phyloP scores from a whole-genome alignment of 2,113 vertebrate species.

The Triplophysa tibetana region DNA sequence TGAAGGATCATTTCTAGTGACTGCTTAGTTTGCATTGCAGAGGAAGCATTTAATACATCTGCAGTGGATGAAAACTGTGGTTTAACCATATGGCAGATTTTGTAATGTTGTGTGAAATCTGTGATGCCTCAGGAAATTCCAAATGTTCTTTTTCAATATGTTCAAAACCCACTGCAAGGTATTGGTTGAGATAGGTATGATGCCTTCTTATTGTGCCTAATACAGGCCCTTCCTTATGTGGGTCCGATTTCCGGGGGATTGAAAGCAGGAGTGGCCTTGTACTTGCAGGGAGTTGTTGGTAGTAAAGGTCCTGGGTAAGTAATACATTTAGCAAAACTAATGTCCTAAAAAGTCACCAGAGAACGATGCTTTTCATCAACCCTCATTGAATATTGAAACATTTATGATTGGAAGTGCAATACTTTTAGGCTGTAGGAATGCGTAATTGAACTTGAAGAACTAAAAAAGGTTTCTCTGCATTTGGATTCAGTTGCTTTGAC shows the following conservation, averaged over 20 bases:
- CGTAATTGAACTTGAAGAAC: rapidly evolving
- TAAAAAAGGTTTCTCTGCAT: not conserved
- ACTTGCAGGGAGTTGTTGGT: slow-evolving; percentile 4
- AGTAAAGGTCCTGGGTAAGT: not conserved
- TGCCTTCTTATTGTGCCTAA: not conserved
- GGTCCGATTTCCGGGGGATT: slow-evolving; percentile 11
- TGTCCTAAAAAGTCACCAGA: too few relatives aligned
- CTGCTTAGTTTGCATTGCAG: too few relatives aligned
- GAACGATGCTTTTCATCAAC: not conserved
- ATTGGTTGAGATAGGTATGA: not conserved
- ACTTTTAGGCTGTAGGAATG: not conserved
- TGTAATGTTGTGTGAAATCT: too few relatives aligned
- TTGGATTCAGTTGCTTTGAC: not conserved
- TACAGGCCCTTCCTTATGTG: slow-evolving; percentile 21
- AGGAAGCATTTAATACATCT: not conserved
- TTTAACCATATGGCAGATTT: too few relatives aligned
- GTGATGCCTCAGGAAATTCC: too few relatives aligned
- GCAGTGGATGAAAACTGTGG: too few relatives aligned
- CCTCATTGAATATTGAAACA: not conserved
- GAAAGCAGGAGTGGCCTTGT: slow-evolving; percentile 30
- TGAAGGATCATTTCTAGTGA: not conserved
- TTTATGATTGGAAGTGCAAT: too few relatives aligned
- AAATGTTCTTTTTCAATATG: too few relatives aligned
- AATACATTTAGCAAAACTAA: too few relatives aligned
- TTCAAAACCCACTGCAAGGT: not conserved